Base-by-base conservation (phyloP, 2,888 invertebrate genomes). In the Lochmaea crataegi region DNA sequence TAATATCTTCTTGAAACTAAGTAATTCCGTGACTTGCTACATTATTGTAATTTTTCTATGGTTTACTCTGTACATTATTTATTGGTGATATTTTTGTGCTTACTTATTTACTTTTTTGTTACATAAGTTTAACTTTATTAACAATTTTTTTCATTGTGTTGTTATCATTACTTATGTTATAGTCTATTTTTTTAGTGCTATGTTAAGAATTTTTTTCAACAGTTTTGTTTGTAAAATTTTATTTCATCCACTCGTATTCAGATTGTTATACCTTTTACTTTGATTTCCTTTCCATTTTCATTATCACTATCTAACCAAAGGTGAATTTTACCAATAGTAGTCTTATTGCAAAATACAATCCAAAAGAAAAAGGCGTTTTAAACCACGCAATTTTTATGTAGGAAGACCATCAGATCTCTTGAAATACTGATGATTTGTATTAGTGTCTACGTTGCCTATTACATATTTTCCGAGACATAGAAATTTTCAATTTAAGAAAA, bases 171-270 rank as follows among this genome's bases (percentile, higher is more conserved):
- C 77, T 79, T 81, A 80, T 80, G 79, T 82, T 81, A 82, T 80
- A 82, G 81, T 83, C 79, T 82, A 82, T 83, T 82, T 82, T 82
- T 81, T 80, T 82, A 80, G 78, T 77, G 77, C 78, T 80, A 80
- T 79, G 81, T 83, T 80, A 80, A 80, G 73, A 77, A 73, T 77
- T 79, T 80, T 80, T 82, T 51, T 79, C 76, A 76, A 79, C 80
- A 79, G 82, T 83, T 81, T 82, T 81, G 81, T 81, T 82, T 83
- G 78, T 79, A 72, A 80, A 81, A 80, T 82, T 81, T 80, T 80
- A 82, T 82, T 79, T 78, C 77, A 75, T 73, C 57, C 69, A 72
- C 56, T 72, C 42, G 56, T 69, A 69, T 77, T 75, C 77, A 75
- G 65, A 76, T 76, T 77, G 75, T 76, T 78, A 71, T 77, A 61